phyloP scores from a whole-genome alignment of 2,113 vertebrate species.

The Aleadryas rufinucha region DNA sequence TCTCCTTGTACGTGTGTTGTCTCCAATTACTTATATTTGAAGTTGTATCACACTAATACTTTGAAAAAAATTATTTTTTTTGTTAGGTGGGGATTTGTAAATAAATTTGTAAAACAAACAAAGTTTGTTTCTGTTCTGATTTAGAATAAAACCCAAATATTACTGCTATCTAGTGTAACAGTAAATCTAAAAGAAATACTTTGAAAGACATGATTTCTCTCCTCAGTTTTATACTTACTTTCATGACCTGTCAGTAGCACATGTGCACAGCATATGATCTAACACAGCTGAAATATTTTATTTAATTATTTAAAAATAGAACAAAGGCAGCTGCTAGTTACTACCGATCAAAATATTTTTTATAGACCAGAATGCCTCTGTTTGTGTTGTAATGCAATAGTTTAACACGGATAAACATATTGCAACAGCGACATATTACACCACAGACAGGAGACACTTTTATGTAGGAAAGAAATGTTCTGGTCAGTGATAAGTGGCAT shows the following conservation, averaged over 20 bases:
- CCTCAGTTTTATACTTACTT: neutral
- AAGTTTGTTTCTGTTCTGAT: neutral
- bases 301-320: conserved; percentile 54
- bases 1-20: neutral
- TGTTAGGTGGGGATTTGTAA: neutral
- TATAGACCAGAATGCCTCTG: conserved; percentile 10
- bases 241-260: neutral
- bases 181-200: neutral
- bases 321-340: conserved; percentile 41
- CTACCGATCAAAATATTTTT: conserved; percentile 7
- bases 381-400: conserved; percentile 51
- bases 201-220: neutral
- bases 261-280: neutral
- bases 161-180: neutral
- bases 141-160: neutral
- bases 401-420: conserved; percentile 13
- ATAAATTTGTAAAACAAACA: too few relatives aligned
- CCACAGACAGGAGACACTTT: conserved; percentile 12
- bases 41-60: neutral
- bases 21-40: neutral
- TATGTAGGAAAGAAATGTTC: conserved; percentile 1
- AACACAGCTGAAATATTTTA: conserved; percentile 20
- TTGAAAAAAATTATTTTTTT: neutral
- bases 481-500: neutral
- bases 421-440: conserved; percentile 47